Percentiles rank a stretch among this genome's conserved stretches.
These are phyloP conservation scores for Verasper variegatus DNA, from an alignment of 2,113 vertebrate genomes.

Conservation along the genomic window DNA sequence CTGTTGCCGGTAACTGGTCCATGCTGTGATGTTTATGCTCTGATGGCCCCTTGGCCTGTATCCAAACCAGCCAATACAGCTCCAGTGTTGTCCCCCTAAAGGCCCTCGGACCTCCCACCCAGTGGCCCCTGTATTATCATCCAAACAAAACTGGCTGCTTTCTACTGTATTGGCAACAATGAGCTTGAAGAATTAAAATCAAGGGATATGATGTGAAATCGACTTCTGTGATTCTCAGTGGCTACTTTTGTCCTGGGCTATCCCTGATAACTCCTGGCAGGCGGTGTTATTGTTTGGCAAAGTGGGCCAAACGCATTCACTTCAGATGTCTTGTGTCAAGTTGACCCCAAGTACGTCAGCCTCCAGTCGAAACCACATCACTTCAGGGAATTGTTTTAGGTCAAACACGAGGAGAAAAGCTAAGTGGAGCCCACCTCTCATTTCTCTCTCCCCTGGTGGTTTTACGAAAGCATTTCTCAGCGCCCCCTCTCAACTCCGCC, in stretches of 20 bases:
- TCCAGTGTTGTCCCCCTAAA: conserved; percentile 40
- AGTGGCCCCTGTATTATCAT: conserved; percentile 36
- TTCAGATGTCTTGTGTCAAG: background rate
- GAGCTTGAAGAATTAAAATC: conserved; percentile 8
- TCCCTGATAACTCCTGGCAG: background rate
- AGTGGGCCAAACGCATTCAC: background rate
- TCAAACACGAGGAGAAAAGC: conserved; percentile 9
- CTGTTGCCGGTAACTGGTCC: conserved; percentile 67
- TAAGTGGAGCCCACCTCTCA: background rate
- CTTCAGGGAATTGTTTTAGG: conserved; percentile 14
- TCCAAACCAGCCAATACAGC: conserved; percentile 63
- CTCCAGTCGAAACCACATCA: background rate
- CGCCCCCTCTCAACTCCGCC: conserved; percentile 55
- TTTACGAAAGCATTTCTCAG: conserved; percentile 12
- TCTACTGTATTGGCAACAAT: conserved; percentile 42
- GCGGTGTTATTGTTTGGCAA: background rate
- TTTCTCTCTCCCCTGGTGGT: conserved; percentile 17
- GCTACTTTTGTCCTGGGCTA: background rate
- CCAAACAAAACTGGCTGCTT: conserved; percentile 16
- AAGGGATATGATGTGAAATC: conserved; percentile 20
- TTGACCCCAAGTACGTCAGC: background rate
- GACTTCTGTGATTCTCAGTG: background rate
- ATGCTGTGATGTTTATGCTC: conserved; percentile 64
- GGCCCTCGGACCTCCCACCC: conserved; percentile 31
- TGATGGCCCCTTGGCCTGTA: conserved; percentile 57